Conservation (phyloP, 2,797 vertebrate genomes). For the Myripristis murdjan region DNA sequence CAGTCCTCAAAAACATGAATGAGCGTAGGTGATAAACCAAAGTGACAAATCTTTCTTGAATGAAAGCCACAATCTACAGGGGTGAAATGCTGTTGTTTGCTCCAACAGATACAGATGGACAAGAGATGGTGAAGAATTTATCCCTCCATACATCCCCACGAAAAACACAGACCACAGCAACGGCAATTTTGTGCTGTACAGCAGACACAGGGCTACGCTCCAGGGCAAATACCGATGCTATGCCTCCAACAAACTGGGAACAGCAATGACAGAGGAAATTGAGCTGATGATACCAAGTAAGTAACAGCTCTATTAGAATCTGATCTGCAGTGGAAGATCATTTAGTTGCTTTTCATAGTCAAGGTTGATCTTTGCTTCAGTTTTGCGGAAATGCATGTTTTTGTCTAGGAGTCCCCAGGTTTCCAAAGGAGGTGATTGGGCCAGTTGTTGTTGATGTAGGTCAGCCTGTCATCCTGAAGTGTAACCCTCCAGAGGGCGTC, state of each 20-base stretch:
- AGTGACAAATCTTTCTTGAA: no score
- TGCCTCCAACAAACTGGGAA: constrained; percentile 91
- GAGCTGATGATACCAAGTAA: constrained; percentile 91
- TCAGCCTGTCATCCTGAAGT: constrained; percentile 88
- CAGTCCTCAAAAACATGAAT: not conserved
- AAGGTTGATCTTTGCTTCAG: not conserved
- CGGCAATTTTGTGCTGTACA: constrained; percentile 90
- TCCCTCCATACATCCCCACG: constrained; percentile 78
- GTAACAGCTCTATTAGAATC: constrained; percentile 39
- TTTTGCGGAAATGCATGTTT: not conserved
- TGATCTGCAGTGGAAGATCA: not conserved
- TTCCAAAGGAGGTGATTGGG: constrained; percentile 90
- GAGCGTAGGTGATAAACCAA: no score
- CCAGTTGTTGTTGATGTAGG: constrained; percentile 90
- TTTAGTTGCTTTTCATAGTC: not conserved
- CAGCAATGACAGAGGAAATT: constrained; percentile 92
- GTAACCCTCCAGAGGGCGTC: constrained; percentile 92
- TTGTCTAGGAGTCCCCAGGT: constrained; percentile 89
- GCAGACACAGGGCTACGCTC: constrained; percentile 82
- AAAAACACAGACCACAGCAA: constrained; percentile 75
- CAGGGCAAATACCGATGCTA: constrained; percentile 94
- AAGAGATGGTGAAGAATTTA: constrained; percentile 89
- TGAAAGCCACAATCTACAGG: not conserved
- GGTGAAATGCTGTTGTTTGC: not conserved
- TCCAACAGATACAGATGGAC: constrained; percentile 92